Evolutionary conservation across 2,888 invertebrate species (phyloP).

Genomic region (Myopa tessellatipennis): DNA sequence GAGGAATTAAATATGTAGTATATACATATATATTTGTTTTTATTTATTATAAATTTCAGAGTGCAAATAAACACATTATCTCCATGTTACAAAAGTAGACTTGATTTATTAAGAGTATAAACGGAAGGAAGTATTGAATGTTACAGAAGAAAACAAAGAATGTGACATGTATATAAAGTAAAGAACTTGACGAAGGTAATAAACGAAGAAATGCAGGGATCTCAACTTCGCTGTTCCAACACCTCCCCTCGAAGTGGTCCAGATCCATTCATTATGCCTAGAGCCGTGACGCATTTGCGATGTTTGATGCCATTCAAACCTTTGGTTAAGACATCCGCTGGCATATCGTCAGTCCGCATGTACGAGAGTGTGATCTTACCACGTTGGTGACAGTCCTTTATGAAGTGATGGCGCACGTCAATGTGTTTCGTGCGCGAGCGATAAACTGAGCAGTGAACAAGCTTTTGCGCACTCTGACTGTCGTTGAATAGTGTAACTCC

Average conservation of each 20-base stretch:
- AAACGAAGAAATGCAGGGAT: too few species aligned
- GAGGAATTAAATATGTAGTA: too few species aligned
- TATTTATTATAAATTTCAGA: too few species aligned
- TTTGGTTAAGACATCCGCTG: neutral
- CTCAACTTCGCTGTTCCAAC: slow-evolving; percentile 1
- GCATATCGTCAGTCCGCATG: slow-evolving; percentile 9
- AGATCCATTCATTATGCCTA: too few species aligned
- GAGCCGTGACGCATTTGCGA: neutral
- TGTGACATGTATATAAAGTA: too few species aligned
- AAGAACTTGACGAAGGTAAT: too few species aligned
- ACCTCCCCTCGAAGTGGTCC: slow-evolving; percentile 22
- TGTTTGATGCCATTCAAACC: neutral
- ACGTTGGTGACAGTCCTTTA: neutral
- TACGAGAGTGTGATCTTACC: neutral
- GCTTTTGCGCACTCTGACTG: slow-evolving; percentile 15
- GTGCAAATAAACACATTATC: too few species aligned
- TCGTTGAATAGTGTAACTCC: neutral
- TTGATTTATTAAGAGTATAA: too few species aligned
- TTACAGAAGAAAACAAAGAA: too few species aligned
- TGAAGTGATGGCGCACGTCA: slow-evolving; percentile 16
- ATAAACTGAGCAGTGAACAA: neutral
- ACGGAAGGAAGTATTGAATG: too few species aligned
- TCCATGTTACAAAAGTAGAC: too few species aligned
- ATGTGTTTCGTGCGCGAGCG: slow-evolving; percentile 17
- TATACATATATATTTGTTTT: too few species aligned